Percentiles rank a stretch among this genome's conserved stretches.
These are phyloP conservation scores for Camelus bactrianus DNA, from an alignment of 2,113 vertebrate genomes.

Conservation along the genomic window DNA sequence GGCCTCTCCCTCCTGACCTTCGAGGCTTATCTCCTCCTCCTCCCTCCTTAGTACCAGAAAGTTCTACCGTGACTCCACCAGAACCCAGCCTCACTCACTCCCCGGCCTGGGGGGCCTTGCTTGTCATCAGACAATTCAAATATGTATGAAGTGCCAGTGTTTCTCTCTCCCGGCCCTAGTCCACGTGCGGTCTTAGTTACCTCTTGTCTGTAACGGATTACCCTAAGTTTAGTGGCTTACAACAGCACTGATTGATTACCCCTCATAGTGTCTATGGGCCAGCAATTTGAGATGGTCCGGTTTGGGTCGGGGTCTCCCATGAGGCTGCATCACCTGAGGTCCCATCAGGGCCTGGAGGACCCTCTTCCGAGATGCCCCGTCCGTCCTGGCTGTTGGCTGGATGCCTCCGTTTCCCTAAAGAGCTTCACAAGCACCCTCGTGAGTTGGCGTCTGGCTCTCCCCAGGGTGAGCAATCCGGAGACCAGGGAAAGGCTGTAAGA, in stretches of 20 bases:
- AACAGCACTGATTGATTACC: background rate
- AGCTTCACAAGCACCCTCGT: background rate
- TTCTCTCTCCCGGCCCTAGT: background rate
- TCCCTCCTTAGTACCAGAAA: background rate
- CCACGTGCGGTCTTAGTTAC: accelerated
- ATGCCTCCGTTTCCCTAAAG: background rate
- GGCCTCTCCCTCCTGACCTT: too few relatives aligned
- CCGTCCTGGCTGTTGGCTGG: background rate
- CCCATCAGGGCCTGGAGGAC: background rate
- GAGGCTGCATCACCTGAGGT: background rate
- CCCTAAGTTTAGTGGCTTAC: background rate
- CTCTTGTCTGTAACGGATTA: background rate
- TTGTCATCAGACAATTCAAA: background rate
- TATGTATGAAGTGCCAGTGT: background rate
- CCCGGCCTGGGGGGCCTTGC: background rate
- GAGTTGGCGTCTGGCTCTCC: background rate
- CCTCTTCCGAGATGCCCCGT: too few relatives aligned
- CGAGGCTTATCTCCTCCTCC: too few relatives aligned
- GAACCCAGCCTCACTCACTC: background rate
- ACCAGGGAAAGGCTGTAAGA: background rate
- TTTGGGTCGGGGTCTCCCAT: background rate
- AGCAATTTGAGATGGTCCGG: background rate
- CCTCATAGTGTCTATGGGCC: background rate
- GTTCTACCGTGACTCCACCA: background rate
- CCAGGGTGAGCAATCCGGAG: background rate